Percentiles rank a stretch among this genome's conserved stretches.
These are phyloP conservation scores for Zosterops borbonicus DNA, from an alignment of 2,113 vertebrate genomes.

Conservation along the genomic window DNA sequence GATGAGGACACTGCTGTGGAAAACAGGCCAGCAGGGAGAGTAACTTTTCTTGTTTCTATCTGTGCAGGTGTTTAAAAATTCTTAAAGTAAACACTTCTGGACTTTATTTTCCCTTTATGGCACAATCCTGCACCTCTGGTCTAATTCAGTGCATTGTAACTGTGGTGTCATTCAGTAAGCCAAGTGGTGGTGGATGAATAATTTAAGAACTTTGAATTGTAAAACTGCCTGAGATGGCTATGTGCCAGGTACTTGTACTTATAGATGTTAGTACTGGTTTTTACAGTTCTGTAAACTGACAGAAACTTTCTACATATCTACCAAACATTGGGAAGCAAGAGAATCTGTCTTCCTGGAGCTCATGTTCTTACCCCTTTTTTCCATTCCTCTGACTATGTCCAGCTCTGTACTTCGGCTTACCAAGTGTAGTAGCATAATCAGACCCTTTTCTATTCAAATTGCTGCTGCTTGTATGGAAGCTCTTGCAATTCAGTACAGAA, in stretches of 20 bases:
- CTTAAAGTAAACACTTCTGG: neutral
- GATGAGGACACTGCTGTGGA: neutral
- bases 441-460: neutral
- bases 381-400: neutral
- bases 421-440: neutral
- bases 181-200: neutral
- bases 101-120: neutral
- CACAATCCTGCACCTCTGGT: neutral
- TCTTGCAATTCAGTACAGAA: neutral
- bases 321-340: neutral
- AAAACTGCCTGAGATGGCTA: neutral
- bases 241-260: neutral
- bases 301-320: neutral
- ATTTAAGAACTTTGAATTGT: slow-evolving; percentile 14
- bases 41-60: neutral
- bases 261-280: neutral
- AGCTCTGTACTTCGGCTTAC: neutral
- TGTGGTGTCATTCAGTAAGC: neutral
- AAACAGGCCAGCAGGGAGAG: neutral
- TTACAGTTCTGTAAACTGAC: neutral
- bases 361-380: neutral
- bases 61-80: neutral
- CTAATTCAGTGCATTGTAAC: neutral
- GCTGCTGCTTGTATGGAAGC: neutral
- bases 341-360: neutral